Conservation (phyloP, 1,140 invertebrate genomes). For the Zaprionus camerounensis region DNA sequence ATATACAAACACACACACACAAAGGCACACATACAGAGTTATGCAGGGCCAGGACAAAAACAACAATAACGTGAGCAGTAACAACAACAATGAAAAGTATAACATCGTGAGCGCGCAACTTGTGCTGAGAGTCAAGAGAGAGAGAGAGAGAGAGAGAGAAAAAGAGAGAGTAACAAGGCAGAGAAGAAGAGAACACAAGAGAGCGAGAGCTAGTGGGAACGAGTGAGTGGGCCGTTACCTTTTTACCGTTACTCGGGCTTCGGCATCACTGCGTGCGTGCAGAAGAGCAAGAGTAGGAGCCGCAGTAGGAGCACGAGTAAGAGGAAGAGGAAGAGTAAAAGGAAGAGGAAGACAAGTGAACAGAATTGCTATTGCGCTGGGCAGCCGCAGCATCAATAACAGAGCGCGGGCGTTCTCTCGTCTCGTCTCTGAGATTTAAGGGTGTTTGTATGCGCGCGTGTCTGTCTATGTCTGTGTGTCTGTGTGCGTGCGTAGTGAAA, state of each 20-base stretch:
- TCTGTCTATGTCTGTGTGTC: background rate
- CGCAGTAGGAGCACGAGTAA: constrained; percentile 1
- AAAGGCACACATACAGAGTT: constrained; percentile 19
- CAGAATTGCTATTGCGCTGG: constrained; percentile 77
- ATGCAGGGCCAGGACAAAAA: constrained; percentile 37
- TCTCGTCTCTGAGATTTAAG: constrained; percentile 34
- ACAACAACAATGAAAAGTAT: constrained; percentile 56
- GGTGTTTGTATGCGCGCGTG: constrained; percentile 32
- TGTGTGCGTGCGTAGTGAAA: constrained; percentile 11
- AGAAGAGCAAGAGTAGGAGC: background rate
- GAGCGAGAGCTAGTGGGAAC: constrained; percentile 18
- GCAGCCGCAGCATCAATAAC: constrained; percentile 70
- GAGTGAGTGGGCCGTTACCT: constrained; percentile 47
- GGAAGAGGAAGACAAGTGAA: constrained; percentile 71
- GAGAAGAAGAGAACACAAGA: constrained; percentile 9
- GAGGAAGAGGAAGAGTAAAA: constrained; percentile 47
- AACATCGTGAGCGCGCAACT: constrained; percentile 45
- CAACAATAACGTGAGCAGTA: constrained; percentile 50
- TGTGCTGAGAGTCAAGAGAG: constrained; percentile 27
- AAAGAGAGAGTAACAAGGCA: constrained; percentile 11
- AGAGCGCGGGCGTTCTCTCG: constrained; percentile 17
- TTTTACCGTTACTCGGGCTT: constrained; percentile 54
- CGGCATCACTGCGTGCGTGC: constrained; percentile 34
- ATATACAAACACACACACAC: constrained; percentile 62
- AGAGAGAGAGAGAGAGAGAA: constrained; percentile 22